Evolutionary conservation across 2,113 vertebrate species (phyloP).

Genomic region (Siphamia tubifer): DNA sequence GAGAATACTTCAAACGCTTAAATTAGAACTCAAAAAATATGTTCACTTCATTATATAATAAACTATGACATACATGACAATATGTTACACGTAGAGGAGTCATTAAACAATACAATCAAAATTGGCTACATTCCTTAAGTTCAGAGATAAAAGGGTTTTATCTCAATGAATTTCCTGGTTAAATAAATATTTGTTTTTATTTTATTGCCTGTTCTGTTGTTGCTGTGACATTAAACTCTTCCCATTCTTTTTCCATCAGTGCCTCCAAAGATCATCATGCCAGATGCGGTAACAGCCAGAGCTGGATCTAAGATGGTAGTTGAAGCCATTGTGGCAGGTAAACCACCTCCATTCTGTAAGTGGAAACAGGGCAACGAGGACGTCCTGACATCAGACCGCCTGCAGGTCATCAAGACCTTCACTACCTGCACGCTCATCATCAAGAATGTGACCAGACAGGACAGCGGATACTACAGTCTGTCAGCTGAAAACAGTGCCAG

Average conservation of each 20-base stretch:
- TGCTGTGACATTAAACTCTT: too few relatives aligned
- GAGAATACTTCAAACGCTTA: too few relatives aligned
- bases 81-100: too few relatives aligned
- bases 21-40: not conserved
- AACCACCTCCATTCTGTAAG: slow-evolving; percentile 88
- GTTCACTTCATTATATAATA: too few relatives aligned
- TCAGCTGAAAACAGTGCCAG: slow-evolving; percentile 90
- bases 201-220: too few relatives aligned
- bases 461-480: slow-evolving; percentile 93
- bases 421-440: slow-evolving; percentile 87
- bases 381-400: slow-evolving; percentile 89
- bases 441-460: slow-evolving; percentile 91
- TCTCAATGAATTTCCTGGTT: too few relatives aligned
- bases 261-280: slow-evolving; percentile 93
- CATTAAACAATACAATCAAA: too few relatives aligned
- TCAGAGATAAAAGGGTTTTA: too few relatives aligned
- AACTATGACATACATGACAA: too few relatives aligned
- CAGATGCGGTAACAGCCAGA: slow-evolving; percentile 88
- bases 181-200: too few relatives aligned
- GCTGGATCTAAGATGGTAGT: slow-evolving; percentile 93
- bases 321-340: slow-evolving; percentile 93
- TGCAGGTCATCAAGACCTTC: slow-evolving; percentile 87
- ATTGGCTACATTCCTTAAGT: too few relatives aligned
- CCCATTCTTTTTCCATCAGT: slow-evolving; percentile 78
- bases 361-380: slow-evolving; percentile 91